Conservation (phyloP, 2,888 invertebrate genomes). For the Malthinus flaveolus region DNA sequence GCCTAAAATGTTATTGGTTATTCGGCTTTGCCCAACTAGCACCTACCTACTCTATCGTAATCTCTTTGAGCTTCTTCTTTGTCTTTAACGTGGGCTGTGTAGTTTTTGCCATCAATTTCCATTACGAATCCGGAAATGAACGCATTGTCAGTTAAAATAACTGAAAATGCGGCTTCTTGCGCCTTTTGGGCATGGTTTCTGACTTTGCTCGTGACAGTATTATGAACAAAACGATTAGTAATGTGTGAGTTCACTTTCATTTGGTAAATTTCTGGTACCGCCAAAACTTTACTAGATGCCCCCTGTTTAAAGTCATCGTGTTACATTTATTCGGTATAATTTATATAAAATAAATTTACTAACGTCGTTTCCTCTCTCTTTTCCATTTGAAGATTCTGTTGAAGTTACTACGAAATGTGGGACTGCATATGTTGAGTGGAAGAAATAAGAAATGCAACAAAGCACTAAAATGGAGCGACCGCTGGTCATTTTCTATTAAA, state of each 20-base stretch:
- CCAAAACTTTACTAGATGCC: background rate
- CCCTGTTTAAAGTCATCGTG: background rate
- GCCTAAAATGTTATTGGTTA: constrained; percentile 48
- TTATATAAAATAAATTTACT: background rate
- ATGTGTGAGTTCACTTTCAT: constrained; percentile 68
- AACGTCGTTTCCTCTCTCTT: background rate
- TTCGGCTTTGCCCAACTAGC: background rate
- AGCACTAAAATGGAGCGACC: no score
- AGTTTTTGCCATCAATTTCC: constrained; percentile 66
- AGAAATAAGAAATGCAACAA: no score
- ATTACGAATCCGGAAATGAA: constrained; percentile 72
- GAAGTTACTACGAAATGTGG: background rate
- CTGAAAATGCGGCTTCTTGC: constrained; percentile 67
- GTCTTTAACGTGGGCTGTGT: constrained; percentile 67
- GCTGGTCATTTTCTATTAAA: no score
- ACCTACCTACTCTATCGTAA: constrained; percentile 43
- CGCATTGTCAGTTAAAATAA: constrained; percentile 71
- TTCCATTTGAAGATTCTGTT: background rate
- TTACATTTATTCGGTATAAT: background rate
- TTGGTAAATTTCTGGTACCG: constrained; percentile 56
- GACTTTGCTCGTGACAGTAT: constrained; percentile 65
- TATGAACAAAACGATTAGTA: constrained; percentile 67
- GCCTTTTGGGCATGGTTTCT: constrained; percentile 63
- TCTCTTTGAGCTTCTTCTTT: constrained; percentile 65
- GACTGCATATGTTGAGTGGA: no score